phyloP scores from a whole-genome alignment of 2,888 invertebrate genomes.

The Drosophila multiciliata region DNA sequence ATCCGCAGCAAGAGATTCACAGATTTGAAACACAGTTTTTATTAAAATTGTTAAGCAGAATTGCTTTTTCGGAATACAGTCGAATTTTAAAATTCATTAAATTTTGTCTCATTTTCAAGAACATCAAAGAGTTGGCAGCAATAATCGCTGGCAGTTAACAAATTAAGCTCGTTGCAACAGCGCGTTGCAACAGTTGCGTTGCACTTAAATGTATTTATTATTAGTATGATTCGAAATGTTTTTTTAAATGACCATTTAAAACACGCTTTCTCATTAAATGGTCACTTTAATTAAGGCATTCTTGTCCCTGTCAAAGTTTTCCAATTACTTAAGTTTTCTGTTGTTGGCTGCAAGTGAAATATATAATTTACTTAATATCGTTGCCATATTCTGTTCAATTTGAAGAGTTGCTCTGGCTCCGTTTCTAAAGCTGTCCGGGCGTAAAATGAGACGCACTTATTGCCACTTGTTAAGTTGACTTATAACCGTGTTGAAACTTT shows the following conservation, averaged over 20 bases:
- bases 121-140: slow-evolving; percentile 40
- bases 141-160: slow-evolving; percentile 67
- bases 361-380: slow-evolving; percentile 60
- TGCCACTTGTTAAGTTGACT: slow-evolving; percentile 70
- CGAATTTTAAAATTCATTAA: background rate
- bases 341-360: slow-evolving; percentile 59
- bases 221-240: slow-evolving; percentile 20
- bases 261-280: slow-evolving; percentile 45
- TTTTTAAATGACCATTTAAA: slow-evolving; percentile 63
- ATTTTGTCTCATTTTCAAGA: slow-evolving; percentile 14
- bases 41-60: background rate
- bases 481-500: slow-evolving; percentile 58
- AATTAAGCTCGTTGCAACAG: slow-evolving; percentile 53
- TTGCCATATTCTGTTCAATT: slow-evolving; percentile 48
- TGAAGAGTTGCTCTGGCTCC: slow-evolving; percentile 3
- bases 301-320: slow-evolving; percentile 51
- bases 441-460: slow-evolving; percentile 50
- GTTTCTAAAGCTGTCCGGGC: background rate
- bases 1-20: background rate
- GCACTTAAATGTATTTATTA: slow-evolving; percentile 7
- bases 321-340: slow-evolving; percentile 63
- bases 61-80: slow-evolving; percentile 8
- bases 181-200: background rate
- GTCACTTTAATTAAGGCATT: slow-evolving; percentile 47
- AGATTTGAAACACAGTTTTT: background rate